Evolutionary conservation across 1,140 invertebrate species (phyloP), one percentile per base, ranked within the genome.

Genomic region (Dinothrombium tinctorium): DNA sequence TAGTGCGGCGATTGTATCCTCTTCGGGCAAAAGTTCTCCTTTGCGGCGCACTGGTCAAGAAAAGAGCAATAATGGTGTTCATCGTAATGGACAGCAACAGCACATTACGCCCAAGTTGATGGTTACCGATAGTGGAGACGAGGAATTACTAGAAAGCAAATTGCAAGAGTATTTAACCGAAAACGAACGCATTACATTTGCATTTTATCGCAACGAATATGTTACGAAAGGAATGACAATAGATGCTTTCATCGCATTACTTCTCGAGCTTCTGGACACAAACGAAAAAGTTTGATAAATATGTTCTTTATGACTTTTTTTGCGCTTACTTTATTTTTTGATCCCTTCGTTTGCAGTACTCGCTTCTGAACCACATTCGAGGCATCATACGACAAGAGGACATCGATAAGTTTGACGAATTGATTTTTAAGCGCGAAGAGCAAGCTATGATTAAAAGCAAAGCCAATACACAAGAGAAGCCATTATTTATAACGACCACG

Each of bases 281-380:
- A 72, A 76, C 41, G 83, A 90, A 53, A 92, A 90, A 68, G 76
- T 87, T 23, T n/a, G n/a, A n/a, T n/a, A n/a, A n/a, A n/a, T n/a
- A n/a, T n/a, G n/a, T n/a, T n/a, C n/a, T n/a, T n/a, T n/a, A n/a
- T n/a, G n/a, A 15, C 17, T 20, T 20, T 36, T 12, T 7, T 36
- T 9, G 5, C 7, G n/a, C n/a, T 36, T 22, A 36, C 4, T 12
- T 36, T 36, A 7, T 39, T 20, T 46, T 28, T 28, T 19, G 33
- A 19, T 45, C 44, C 65, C n/a, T 7, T n/a, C n/a, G 26, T 9
- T 28, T 63, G 1, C 58, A 82, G 77, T 74, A 76, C 54, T 81
- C 82, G 9, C 62, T 90, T 50, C 68, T 89, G 54, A 82, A 78
- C 45, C 82, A 87, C 65, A 68, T 90, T 42, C 67, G 83, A 33